Evolutionary conservation across 2,888 invertebrate genomes (phyloP).

Genomic region (Conops quadrifasciatus): DNA sequence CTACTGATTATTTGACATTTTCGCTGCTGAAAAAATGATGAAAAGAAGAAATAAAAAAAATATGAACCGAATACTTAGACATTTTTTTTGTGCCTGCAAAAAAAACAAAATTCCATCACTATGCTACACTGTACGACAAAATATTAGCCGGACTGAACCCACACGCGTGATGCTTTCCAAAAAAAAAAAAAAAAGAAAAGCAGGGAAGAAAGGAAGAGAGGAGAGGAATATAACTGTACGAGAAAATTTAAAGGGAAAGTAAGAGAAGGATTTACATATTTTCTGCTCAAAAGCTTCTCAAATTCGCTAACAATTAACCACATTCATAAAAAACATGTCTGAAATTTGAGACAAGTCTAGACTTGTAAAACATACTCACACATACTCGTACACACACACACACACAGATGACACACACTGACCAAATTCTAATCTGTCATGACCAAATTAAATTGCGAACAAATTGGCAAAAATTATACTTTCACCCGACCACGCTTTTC

Average conservation of each 20-base stretch:
- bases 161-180: too few relatives aligned
- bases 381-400: conserved; percentile 12
- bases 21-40: not conserved
- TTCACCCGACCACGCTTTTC: conserved; percentile 8
- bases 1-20: not conserved
- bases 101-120: too few relatives aligned
- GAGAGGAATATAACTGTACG: too few relatives aligned
- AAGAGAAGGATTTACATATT: not conserved
- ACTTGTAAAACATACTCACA: not conserved
- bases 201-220: too few relatives aligned
- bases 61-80: too few relatives aligned
- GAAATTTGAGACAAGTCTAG: not conserved
- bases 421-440: too few relatives aligned
- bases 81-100: too few relatives aligned
- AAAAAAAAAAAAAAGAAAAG: too few relatives aligned
- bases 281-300: too few relatives aligned
- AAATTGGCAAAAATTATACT: conserved; percentile 22
- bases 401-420: not conserved
- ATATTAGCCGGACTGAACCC: too few relatives aligned
- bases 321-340: not conserved
- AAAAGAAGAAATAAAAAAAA: not conserved
- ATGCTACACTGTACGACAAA: too few relatives aligned
- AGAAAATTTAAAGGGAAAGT: too few relatives aligned
- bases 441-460: not conserved
- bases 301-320: not conserved